These are phyloP conservation scores for Bombylius major DNA, from an alignment of 2,888 invertebrate genomes.

Conservation along the genomic window DNA sequence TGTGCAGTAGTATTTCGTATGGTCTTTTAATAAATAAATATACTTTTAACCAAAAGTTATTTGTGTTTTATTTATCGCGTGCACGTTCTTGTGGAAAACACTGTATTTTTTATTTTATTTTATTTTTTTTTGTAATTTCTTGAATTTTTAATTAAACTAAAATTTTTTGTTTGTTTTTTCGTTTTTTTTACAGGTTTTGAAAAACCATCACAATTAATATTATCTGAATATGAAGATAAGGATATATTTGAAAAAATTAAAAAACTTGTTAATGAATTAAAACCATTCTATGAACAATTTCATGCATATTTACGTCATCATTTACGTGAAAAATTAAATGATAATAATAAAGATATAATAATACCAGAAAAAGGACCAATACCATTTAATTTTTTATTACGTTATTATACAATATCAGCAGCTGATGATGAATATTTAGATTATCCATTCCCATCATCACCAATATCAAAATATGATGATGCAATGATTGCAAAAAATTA, in stretches of 20 bases:
- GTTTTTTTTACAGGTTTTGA: conserved; percentile 41
- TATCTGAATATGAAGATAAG: conserved; percentile 48
- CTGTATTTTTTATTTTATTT: no score
- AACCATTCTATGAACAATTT: conserved; percentile 63
- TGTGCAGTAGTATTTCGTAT: no score
- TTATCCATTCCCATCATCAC: background rate
- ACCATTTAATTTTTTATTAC: conserved; percentile 59
- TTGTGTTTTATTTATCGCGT: no score
- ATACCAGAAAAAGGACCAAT: conserved; percentile 52
- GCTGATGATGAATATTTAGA: background rate
- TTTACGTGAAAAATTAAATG: conserved; percentile 54
- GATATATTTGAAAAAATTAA: conserved; percentile 51
- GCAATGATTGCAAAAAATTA: background rate
- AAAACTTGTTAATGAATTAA: conserved; percentile 47
- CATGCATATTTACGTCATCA: conserved; percentile 65
- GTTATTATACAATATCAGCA: background rate
- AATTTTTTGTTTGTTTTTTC: background rate
- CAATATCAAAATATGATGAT: background rate
- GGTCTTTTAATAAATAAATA: no score
- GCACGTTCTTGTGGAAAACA: no score
- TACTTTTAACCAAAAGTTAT: no score
- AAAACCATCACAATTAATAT: conserved; percentile 50
- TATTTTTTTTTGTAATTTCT: no score
- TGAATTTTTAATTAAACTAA: background rate
- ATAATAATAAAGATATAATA: conserved; percentile 22